phyloP scores from a whole-genome alignment of 2,113 vertebrate genomes.

The Planiliza haematocheilus region DNA sequence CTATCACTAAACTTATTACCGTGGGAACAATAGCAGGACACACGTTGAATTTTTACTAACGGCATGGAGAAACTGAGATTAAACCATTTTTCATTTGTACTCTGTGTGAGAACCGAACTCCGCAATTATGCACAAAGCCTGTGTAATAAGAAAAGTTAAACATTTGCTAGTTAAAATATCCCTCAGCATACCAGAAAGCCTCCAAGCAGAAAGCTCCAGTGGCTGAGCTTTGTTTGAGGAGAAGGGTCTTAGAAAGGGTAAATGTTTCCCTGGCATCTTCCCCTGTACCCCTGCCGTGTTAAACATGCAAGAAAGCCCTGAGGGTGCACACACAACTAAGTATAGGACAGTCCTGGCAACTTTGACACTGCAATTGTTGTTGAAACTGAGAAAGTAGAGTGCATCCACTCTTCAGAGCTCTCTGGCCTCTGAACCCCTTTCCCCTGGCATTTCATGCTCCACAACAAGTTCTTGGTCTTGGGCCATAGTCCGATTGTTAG shows the following conservation, averaged over 20 bases:
- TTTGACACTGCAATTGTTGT: conserved; percentile 27
- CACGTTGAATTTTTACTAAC: conserved; percentile 40
- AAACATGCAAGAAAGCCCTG: conserved; percentile 48
- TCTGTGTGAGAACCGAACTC: conserved; percentile 40
- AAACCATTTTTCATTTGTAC: conserved; percentile 57
- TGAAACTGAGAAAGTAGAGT: conserved; percentile 41
- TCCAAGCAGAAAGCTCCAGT: conserved; percentile 58
- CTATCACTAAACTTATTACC: conserved; percentile 21
- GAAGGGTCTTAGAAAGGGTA: conserved; percentile 44
- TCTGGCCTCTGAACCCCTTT: conserved; percentile 28
- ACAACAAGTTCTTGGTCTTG: conserved; percentile 37
- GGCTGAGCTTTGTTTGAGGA: conserved; percentile 58
- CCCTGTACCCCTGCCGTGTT: conserved; percentile 58
- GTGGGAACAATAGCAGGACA: conserved; percentile 31
- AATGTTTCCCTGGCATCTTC: conserved; percentile 62
- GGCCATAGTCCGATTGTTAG: conserved; percentile 25
- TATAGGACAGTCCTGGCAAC: conserved; percentile 28
- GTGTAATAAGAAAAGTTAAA: conserved; percentile 69
- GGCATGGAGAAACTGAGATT: conserved; percentile 51
- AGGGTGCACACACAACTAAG: conserved; percentile 9
- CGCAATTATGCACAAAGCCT: conserved; percentile 44
- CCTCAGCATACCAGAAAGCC: conserved; percentile 54
- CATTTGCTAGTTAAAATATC: conserved; percentile 70
- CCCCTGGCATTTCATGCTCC: conserved; percentile 41
- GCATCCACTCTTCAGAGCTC: conserved; percentile 31